Base-by-base conservation (phyloP, 2,797 vertebrate species). In the Dicrostonyx torquatus region DNA sequence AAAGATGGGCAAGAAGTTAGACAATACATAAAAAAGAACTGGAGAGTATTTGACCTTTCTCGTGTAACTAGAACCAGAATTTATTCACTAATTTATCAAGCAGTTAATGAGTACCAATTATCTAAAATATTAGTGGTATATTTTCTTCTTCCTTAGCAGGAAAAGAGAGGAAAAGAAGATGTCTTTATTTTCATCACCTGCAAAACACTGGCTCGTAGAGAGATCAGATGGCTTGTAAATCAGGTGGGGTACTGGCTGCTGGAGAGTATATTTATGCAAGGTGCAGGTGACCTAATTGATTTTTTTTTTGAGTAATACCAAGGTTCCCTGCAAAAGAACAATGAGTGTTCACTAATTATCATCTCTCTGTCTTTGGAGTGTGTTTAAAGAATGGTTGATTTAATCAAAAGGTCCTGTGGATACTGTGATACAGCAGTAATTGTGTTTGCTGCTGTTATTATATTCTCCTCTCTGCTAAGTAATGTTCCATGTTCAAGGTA, bases 1-100 rank as follows among this genome's bases (percentile, higher is more conserved):
- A 98, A 98, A 98, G 97, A 98, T 98, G 98, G 96, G 98, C 97
- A 96, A 98, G 97, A 98, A 98, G 97, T 98, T 98, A 98, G 97
- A 97, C 96, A 98, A 98, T 87, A 96, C 90, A 96, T 95, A 97
- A 95, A 97, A 68, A 87, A 93, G 97, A 98, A 96, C 58, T 66
- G 85, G 93, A 97, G 94, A 97, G 97, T 97, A 97, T 98, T 97
- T 98, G 98, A 99, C 99, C 98, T 98, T 98, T 99, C 98, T 97
- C 86, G 93, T 97, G 97, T 98, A 97, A 98, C 96, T 97, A 95
- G 96, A 98, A 91, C 26, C 55, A 97, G 97, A 98, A 98, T 98
- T 92, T 97, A 98, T 96, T 98, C 97, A 96, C 86, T 96, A 94
- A 98, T 97, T 97, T 96, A 94, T 96, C 97, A 97, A 94, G 83